Evolutionary conservation across 2,888 invertebrate species (phyloP).

Genomic region (Hermaeophaga mercurialis): DNA sequence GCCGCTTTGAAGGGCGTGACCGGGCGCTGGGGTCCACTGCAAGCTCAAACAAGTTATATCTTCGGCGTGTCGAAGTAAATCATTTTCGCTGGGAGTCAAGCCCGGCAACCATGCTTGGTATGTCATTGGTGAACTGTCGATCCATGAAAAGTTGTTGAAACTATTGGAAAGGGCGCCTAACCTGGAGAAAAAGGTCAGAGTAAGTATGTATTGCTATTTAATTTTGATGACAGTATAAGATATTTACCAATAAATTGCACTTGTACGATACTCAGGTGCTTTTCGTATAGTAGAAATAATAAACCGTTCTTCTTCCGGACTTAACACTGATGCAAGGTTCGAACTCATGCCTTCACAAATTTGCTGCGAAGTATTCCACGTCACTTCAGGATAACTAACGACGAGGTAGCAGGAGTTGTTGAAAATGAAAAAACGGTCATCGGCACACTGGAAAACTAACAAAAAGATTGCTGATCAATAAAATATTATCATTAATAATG

Average conservation of each 20-base stretch:
- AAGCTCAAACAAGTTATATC: constrained; percentile 59
- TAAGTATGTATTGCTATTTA: too few relatives aligned
- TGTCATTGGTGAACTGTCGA: constrained; percentile 61
- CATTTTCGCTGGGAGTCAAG: constrained; percentile 54
- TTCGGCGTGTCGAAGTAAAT: constrained; percentile 40
- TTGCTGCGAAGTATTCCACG: constrained; percentile 71
- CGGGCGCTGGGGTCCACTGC: constrained; percentile 71
- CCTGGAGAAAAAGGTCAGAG: constrained; percentile 32
- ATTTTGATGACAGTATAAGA: too few relatives aligned
- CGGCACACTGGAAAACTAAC: constrained; percentile 70
- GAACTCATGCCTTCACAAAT: constrained; percentile 76
- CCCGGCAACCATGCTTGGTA: constrained; percentile 71
- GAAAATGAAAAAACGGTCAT: constrained; percentile 71
- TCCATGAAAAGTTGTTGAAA: constrained; percentile 64
- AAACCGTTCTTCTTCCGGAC: constrained; percentile 73
- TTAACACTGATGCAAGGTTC: constrained; percentile 70
- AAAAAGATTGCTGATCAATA: too few relatives aligned
- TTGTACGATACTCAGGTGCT: constrained; percentile 73
- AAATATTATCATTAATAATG: too few relatives aligned
- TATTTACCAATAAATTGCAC: constrained; percentile 70
- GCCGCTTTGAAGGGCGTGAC: constrained; percentile 69
- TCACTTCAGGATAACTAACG: constrained; percentile 76
- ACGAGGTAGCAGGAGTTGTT: constrained; percentile 77
- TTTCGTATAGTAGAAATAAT: constrained; percentile 71
- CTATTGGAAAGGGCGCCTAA: constrained; percentile 65